Evolutionary conservation across 2,113 vertebrate species (phyloP).

Genomic region (Leucopsar rothschildi): DNA sequence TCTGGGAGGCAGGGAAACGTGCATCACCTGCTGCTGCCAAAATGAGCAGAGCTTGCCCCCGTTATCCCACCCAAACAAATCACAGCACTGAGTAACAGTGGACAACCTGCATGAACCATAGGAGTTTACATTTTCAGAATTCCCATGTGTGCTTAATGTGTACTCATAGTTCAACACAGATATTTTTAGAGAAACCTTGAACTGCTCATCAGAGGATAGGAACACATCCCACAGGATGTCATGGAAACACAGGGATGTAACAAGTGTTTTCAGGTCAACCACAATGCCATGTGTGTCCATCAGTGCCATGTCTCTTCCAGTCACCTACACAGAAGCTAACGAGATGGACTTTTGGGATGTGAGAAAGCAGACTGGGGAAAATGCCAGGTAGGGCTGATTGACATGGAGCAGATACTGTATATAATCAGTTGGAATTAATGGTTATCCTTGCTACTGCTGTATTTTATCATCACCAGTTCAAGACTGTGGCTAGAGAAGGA

Average conservation of each 20-base stretch:
- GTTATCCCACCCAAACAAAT: not conserved
- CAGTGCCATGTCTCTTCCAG: not conserved
- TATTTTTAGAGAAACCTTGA: not conserved
- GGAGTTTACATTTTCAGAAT: not conserved
- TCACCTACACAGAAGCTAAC: rapidly evolving
- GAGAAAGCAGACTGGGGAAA: not conserved
- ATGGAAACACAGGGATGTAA: not conserved
- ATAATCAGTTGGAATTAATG: not conserved
- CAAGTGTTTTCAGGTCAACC: not conserved
- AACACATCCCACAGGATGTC: not conserved
- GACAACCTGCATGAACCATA: not conserved
- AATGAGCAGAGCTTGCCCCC: not conserved
- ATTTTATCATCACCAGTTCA: not conserved
- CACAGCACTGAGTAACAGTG: not conserved
- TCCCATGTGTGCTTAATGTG: not conserved
- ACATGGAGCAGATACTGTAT: not conserved
- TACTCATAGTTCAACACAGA: not conserved
- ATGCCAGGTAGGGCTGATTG: not conserved
- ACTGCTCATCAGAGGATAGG: not conserved
- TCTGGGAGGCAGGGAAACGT: not conserved
- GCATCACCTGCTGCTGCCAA: not conserved
- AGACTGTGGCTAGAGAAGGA: not conserved
- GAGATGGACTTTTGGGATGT: not conserved
- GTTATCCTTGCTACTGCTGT: not conserved
- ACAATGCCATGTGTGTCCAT: rapidly evolving